Conservation (phyloP, 2,113 vertebrate species). For the Tragelaphus scriptus region DNA sequence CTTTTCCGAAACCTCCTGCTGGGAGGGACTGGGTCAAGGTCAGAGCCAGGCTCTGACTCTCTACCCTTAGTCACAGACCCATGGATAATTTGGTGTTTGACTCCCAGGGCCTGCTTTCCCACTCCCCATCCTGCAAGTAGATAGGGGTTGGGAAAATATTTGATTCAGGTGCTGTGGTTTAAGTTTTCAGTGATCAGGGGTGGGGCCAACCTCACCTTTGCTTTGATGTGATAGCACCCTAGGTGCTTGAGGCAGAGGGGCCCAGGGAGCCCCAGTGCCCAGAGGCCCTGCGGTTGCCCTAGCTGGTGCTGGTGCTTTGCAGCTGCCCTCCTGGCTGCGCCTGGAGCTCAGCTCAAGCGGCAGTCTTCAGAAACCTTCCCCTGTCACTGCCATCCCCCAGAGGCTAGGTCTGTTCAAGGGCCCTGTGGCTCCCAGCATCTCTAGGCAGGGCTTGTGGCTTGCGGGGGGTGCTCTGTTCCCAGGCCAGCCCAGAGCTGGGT, state of each 20-base stretch:
- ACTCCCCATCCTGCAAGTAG: not conserved
- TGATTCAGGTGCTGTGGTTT: not conserved
- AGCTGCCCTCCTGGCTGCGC: no score
- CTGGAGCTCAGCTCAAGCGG: not conserved
- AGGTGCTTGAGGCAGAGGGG: not conserved
- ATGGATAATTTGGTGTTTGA: not conserved
- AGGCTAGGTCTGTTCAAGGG: not conserved
- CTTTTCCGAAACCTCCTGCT: not conserved
- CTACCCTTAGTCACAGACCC: no score
- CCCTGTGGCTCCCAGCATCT: not conserved
- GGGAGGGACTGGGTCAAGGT: not conserved
- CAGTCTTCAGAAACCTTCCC: not conserved
- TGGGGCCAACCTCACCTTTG: not conserved
- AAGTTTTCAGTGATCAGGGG: not conserved
- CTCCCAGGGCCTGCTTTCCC: not conserved
- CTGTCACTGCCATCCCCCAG: not conserved
- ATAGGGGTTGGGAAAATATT: not conserved
- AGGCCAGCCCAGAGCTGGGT: not conserved
- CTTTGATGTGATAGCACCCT: not conserved
- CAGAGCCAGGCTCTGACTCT: not conserved
- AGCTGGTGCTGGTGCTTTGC: no score
- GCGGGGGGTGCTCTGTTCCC: not conserved
- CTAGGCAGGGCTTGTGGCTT: not conserved
- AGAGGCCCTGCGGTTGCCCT: not conserved
- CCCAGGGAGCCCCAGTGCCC: not conserved